Evolutionary conservation across 2,888 invertebrate species (phyloP).

Genomic region (Vannuccia rotundouncinata): DNA sequence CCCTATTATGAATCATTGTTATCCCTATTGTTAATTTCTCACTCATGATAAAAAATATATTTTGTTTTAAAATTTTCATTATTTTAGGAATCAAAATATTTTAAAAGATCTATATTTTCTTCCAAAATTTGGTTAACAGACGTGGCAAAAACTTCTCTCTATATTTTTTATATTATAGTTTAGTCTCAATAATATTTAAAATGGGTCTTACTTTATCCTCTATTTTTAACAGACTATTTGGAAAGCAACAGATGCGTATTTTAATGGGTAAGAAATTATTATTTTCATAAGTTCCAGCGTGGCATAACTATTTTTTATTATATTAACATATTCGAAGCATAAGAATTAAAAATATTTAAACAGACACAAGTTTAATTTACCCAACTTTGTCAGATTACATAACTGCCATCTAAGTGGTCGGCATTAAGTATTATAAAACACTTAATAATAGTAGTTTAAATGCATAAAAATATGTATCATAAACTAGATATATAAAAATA

Average conservation of each 20-base stretch:
- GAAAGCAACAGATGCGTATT: slow-evolving; percentile 28
- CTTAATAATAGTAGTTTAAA: too few species aligned
- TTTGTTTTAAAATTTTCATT: not conserved
- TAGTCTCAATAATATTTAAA: not conserved
- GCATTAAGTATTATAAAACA: too few species aligned
- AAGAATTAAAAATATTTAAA: too few species aligned
- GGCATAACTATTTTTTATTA: too few species aligned
- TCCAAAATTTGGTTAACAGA: not conserved
- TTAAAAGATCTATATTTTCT: not conserved
- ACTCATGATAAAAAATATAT: not conserved
- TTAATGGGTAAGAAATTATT: not conserved
- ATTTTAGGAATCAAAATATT: not conserved
- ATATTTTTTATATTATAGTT: not conserved
- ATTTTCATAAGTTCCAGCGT: not conserved
- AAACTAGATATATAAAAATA: too few species aligned
- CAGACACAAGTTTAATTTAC: too few species aligned
- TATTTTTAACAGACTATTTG: slow-evolving; percentile 22
- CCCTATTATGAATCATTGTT: too few species aligned
- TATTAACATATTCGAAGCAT: too few species aligned
- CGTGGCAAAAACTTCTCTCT: not conserved
- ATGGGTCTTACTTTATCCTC: slow-evolving; percentile 6
- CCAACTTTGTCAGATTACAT: too few species aligned
- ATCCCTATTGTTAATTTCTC: not conserved
- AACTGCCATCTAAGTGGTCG: too few species aligned
- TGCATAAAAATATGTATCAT: too few species aligned